Evolutionary conservation across 2,113 vertebrate species (phyloP), one percentile per base, ranked within the genome.

Genomic region (Spea bombifrons): DNA sequence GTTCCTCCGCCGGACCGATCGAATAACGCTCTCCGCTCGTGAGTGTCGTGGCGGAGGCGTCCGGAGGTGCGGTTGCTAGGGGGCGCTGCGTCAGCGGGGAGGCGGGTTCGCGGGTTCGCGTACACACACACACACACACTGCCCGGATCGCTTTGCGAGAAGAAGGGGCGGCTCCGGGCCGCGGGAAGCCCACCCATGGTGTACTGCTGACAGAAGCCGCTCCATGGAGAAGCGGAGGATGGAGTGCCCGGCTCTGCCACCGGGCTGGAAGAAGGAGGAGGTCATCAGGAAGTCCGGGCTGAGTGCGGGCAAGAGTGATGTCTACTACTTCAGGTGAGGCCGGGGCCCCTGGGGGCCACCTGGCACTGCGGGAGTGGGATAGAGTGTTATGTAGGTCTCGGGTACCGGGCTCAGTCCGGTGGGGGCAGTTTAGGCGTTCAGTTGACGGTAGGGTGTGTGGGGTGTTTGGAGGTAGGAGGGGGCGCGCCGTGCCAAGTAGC

Each of bases 181-280:
- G 49, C 53, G 52, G 55, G 49, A 55, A 6, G 44, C 30, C 55
- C 65, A 61, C 53, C 3, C n/a, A 64, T 64, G 61, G 61, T 64
- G 3, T 13, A 7, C n/a, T 64, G 65, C 8, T 30, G 8, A n/a
- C 7, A 3, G 17, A 7, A 47, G 30, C 69, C 1, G 79, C 82
- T 81, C 80, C 72, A 91, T 93, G 89, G 93, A 93, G 88, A 93
- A 88, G 88, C 90, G 90, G 83, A 91, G 87, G 88, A 90, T 91
- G 86, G 93, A 93, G 65, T 94, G 93, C 83, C 92, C 94, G 79
- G 92, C 90, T 81, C 84, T 94, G 78, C 94, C 94, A 12, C 89
- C 92, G 85, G 93, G 94, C 73, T 94, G 94, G 94, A 94, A 94
- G 88, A 94, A 94, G 87, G 94, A 94, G 87, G 93, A 94, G 86